phyloP scores from a whole-genome alignment of 1,140 invertebrate genomes.

The Bombus balteatus region DNA sequence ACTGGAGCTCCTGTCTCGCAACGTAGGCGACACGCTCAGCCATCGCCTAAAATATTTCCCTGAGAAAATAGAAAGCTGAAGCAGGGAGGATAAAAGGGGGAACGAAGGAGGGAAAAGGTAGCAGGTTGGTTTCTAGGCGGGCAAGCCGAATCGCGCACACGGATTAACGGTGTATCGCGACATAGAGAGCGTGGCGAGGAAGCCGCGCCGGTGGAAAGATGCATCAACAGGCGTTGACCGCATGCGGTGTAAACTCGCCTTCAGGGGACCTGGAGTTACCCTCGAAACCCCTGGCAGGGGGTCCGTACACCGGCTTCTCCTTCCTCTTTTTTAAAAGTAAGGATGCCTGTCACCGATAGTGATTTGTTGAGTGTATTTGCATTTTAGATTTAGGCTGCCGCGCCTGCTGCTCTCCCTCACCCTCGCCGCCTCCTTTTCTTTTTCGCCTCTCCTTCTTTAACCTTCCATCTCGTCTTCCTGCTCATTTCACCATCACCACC shows the following conservation, averaged over 20 bases:
- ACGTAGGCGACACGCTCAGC: too few species aligned
- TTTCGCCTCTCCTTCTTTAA: constrained; percentile 49
- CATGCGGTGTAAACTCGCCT: constrained; percentile 75
- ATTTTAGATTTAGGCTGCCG: constrained; percentile 82
- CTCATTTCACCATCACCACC: constrained; percentile 25
- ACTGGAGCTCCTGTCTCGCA: background rate
- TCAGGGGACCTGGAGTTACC: constrained; percentile 69
- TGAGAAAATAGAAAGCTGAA: too few species aligned
- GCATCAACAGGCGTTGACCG: constrained; percentile 69
- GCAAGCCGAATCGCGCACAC: too few species aligned
- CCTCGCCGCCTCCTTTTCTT: constrained; percentile 31
- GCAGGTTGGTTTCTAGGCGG: too few species aligned
- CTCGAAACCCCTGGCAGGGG: constrained; percentile 79
- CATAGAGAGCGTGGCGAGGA: constrained; percentile 35
- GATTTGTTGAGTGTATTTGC: constrained; percentile 83
- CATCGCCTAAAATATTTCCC: too few species aligned
- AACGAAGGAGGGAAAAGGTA: too few species aligned
- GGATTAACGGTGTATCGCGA: constrained; percentile 3
- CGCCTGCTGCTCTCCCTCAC: constrained; percentile 66
- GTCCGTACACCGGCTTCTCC: constrained; percentile 78
- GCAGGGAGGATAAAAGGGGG: too few species aligned
- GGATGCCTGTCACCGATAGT: constrained; percentile 82
- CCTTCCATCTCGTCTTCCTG: constrained; percentile 28
- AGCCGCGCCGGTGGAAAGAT: constrained; percentile 55
- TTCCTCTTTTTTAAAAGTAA: constrained; percentile 79